phyloP scores from a whole-genome alignment of 2,888 invertebrate genomes.

The Eustalomyia histrio region DNA sequence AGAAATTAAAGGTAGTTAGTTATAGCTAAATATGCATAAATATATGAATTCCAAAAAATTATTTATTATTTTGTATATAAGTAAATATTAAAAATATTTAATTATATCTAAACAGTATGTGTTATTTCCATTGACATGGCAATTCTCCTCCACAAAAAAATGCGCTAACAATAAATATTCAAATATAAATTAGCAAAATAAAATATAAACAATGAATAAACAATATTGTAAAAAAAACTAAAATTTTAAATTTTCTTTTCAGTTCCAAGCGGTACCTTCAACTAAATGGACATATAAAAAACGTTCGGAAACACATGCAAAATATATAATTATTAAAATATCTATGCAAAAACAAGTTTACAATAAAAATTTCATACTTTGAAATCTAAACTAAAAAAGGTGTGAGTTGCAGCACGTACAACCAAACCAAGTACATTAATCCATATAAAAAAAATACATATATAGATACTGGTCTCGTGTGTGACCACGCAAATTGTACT shows the following conservation, averaged over 20 bases:
- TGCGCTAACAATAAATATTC: neutral
- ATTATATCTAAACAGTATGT: neutral
- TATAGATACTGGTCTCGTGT: constrained; percentile 28
- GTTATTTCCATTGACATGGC: neutral
- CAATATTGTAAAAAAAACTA: constrained; percentile 26
- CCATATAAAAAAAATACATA: constrained; percentile 5
- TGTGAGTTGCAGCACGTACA: constrained; percentile 60
- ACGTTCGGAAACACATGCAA: neutral
- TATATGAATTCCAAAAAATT: no score
- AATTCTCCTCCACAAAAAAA: constrained; percentile 4
- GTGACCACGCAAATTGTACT: neutral
- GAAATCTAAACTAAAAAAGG: constrained; percentile 1
- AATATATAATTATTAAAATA: constrained; percentile 1
- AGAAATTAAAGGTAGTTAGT: no score
- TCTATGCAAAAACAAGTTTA: constrained; percentile 37
- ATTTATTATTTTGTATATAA: no score
- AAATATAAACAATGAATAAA: neutral
- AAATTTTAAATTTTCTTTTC: constrained; percentile 45
- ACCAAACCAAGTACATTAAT: neutral
- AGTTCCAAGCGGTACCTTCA: constrained; percentile 41
- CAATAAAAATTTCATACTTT: constrained; percentile 24
- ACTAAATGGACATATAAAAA: constrained; percentile 29
- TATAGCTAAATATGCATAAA: no score
- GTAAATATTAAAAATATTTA: no score
- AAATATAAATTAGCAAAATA: neutral